phyloP scores from a whole-genome alignment of 1,140 invertebrate genomes.

The Cardiocondyla obscurior region DNA sequence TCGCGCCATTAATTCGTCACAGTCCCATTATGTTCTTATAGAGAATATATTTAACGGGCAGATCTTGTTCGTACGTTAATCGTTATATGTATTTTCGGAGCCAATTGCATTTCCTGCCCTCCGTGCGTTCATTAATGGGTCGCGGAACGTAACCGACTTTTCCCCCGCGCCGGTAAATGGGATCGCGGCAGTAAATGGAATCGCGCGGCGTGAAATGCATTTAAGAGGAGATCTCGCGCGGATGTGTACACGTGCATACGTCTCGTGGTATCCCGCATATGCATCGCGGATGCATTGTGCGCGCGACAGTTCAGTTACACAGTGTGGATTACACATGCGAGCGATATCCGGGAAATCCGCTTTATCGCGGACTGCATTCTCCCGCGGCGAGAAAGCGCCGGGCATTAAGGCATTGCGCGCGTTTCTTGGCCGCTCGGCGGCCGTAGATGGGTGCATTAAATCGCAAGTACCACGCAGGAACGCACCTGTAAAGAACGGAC shows the following conservation, averaged over 20 bases:
- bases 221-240: neutral
- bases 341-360: neutral
- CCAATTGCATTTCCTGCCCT: neutral
- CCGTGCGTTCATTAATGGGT: neutral
- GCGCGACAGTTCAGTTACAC: neutral
- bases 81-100: neutral
- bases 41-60: neutral
- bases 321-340: neutral
- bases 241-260: neutral
- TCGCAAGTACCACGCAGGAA: neutral
- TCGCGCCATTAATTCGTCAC: neutral
- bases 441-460: neutral
- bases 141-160: neutral
- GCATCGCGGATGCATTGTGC: neutral
- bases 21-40: neutral
- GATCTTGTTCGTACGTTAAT: neutral
- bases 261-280: neutral
- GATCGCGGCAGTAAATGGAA: neutral
- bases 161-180: neutral
- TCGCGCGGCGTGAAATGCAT: conserved; percentile 21
- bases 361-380: neutral
- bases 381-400: neutral
- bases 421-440: neutral
- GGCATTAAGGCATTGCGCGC: conserved; percentile 2
- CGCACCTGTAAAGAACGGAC: neutral